Percentiles rank a stretch among this genome's conserved stretches.
Conservation (phyloP, 2,797 vertebrate species). For the Coluber constrictor region DNA sequence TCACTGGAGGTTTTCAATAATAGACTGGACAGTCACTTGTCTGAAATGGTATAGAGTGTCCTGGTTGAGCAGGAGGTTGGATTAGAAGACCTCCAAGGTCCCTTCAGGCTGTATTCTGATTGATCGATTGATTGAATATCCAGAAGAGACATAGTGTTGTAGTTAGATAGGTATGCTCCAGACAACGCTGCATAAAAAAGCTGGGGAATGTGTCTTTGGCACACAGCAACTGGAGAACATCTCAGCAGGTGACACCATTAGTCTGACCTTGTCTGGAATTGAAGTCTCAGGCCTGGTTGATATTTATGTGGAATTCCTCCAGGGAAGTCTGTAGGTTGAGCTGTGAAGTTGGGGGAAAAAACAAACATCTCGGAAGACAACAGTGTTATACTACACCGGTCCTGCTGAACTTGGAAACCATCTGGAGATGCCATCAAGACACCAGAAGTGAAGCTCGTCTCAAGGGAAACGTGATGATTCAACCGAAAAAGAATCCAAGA, state of each 20-base stretch:
- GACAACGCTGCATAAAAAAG: neutral
- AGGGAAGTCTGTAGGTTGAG: neutral
- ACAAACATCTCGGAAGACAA: neutral
- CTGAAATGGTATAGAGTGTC: too few species aligned
- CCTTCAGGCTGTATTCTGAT: too few species aligned
- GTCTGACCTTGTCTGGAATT: neutral
- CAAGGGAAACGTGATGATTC: neutral
- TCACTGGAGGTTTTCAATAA: too few species aligned
- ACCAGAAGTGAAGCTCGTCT: neutral
- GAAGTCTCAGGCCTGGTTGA: neutral
- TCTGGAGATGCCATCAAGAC: neutral
- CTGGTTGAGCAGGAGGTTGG: too few species aligned
- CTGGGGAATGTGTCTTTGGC: too few species aligned
- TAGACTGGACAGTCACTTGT: too few species aligned
- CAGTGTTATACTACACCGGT: neutral
- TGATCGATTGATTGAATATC: too few species aligned
- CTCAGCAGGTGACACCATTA: neutral
- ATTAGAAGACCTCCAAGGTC: too few species aligned
- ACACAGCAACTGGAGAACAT: neutral
- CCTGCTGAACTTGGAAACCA: neutral
- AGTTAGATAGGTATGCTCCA: neutral
- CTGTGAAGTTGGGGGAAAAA: neutral
- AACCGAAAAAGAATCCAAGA: neutral
- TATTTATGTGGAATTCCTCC: neutral
- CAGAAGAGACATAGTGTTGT: neutral